phyloP scores from a whole-genome alignment of 64 coral and sea anemone genomes.

The Montipora cactus region DNA sequence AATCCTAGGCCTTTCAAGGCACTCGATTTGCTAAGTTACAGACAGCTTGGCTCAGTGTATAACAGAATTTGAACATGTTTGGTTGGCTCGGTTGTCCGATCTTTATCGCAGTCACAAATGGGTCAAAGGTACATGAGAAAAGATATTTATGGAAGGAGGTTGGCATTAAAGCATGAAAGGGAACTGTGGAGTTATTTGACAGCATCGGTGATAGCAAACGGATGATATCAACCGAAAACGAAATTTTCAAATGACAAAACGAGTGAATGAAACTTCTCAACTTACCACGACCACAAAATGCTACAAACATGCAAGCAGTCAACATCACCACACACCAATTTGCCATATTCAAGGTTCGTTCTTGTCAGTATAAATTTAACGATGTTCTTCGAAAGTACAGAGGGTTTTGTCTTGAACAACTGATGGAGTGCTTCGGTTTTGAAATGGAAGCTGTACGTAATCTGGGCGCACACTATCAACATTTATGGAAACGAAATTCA shows the following conservation, averaged over 20 bases:
- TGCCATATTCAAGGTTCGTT: background rate
- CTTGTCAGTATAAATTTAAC: background rate
- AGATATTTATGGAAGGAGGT: too few species aligned
- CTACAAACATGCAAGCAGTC: background rate
- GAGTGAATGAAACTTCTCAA: background rate
- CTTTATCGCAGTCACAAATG: too few species aligned
- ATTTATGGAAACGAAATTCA: background rate
- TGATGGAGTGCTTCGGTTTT: background rate
- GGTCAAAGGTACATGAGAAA: too few species aligned
- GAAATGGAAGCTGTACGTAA: background rate
- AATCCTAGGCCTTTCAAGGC: too few species aligned
- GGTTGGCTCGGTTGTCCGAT: too few species aligned
- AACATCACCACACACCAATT: background rate
- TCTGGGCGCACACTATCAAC: background rate
- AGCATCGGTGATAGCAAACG: background rate
- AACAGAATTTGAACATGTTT: too few species aligned
- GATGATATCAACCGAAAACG: background rate
- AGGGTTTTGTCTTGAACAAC: background rate
- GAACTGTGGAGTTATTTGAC: background rate
- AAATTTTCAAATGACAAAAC: background rate
- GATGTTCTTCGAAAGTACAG: background rate
- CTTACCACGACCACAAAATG: conserved; percentile 29
- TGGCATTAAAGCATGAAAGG: too few species aligned
- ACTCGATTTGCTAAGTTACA: too few species aligned
- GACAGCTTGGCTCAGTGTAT: too few species aligned